Evolutionary conservation across 2,797 vertebrate genomes (phyloP).

Genomic region (Microcaecilia unicolor): DNA sequence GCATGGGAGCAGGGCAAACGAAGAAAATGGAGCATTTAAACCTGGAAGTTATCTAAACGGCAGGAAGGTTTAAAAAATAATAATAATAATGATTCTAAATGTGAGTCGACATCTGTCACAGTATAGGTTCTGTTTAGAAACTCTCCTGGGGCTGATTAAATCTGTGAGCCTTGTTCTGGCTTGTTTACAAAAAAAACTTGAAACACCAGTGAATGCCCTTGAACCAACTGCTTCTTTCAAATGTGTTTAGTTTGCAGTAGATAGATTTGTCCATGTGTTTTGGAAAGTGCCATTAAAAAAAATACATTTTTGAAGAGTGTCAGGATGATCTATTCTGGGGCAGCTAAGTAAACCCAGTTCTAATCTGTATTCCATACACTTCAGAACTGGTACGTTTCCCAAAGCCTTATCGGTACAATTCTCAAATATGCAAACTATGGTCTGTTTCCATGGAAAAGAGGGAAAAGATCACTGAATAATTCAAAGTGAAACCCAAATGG

Average conservation of each 20-base stretch:
- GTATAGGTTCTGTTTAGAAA: no score
- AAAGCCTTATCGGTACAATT: slow-evolving; percentile 15
- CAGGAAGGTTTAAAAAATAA: no score
- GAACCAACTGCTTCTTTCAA: no score
- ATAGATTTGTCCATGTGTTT: slow-evolving; percentile 3
- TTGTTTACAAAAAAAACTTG: no score
- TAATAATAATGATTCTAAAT: no score
- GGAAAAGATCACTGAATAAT: slow-evolving; percentile 25
- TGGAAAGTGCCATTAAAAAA: background rate
- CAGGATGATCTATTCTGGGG: slow-evolving; percentile 24
- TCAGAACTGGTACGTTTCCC: slow-evolving; percentile 22
- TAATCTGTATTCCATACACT: slow-evolving; percentile 29
- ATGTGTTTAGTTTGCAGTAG: background rate
- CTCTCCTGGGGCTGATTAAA: no score
- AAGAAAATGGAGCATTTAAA: no score
- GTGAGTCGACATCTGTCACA: no score
- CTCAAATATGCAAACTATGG: slow-evolving; percentile 30
- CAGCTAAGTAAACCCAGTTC: slow-evolving; percentile 16
- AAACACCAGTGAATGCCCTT: no score
- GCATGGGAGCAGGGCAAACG: no score
- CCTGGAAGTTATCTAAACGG: no score
- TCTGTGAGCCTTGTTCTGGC: no score
- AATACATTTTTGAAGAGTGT: background rate
- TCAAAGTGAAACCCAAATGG: background rate
- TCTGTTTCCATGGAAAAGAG: slow-evolving; percentile 13